Evolutionary conservation across 2,113 vertebrate genomes (phyloP), one percentile per base, ranked within the genome.

Genomic region (Mobula hypostoma): DNA sequence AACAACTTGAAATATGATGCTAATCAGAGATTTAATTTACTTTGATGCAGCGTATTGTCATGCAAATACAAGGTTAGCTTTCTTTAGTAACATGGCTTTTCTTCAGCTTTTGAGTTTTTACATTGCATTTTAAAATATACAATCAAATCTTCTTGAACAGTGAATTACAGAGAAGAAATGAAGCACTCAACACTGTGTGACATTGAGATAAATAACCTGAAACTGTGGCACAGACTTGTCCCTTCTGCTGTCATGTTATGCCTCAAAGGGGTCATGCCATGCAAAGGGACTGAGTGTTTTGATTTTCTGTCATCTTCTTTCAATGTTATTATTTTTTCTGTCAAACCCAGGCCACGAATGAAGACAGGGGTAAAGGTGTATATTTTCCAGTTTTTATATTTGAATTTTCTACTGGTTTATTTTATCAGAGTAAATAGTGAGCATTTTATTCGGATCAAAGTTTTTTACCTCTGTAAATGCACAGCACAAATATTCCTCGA

Each of bases 1-100:
- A 29, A 66, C 29, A 88, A 90, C n/a, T 21, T 88, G 83, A 88
- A 88, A 88, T 63, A 27, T 63, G 27, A 88, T 63, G 58, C 58
- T 88, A 88, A 92, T 24, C 66, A 72, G 70, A 92, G n/a, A 92
- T 24, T 92, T 70, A 40, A 40, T 72, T 93, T 93, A 74, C 90
- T 48, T 74, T 74, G 90, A 56, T 27, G 90, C 90, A 93, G 66
- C 48, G 32, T 93, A 74, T 40, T 40, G 19, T 93, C 19, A 74
- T 36, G 40, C 36, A 74, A 27, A 74, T 74, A 7, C 90, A 74
- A 15, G 90, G 74, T 27, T 93, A 48, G n/a, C 88, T 40, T 36
- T 72, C 1, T 93, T 93, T 74, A 70, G 17, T 9, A 68, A 74
- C 14, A 3, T 74, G 9, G 68, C n/a, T 74, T 72, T 72, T 93